Percentiles rank a stretch among this genome's conserved stretches.
These are phyloP conservation scores for Coelinius sp. DNA, from an alignment of 2,888 invertebrate genomes.

Conservation along the genomic window DNA sequence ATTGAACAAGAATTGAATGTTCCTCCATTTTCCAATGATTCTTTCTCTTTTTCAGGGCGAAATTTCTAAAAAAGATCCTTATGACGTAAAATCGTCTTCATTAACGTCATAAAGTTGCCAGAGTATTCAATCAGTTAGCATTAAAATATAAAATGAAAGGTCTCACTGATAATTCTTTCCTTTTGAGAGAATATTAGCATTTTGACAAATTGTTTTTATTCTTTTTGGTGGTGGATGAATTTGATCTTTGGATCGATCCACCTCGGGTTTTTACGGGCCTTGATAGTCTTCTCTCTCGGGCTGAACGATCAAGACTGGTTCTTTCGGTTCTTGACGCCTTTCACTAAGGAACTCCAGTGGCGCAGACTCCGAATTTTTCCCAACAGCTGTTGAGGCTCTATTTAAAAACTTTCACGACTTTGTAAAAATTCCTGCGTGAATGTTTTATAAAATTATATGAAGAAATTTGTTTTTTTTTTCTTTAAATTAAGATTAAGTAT, in stretches of 20 bases:
- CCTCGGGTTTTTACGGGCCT: background rate
- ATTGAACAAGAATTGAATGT: too few species aligned
- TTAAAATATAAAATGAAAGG: background rate
- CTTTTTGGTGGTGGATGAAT: background rate
- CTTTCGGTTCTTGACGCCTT: conserved; percentile 39
- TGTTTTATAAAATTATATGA: background rate
- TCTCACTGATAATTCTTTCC: background rate
- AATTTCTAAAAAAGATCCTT: too few species aligned
- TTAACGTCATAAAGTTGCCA: background rate
- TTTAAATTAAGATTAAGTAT: too few species aligned
- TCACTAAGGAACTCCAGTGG: conserved; percentile 42
- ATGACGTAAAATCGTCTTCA: background rate
- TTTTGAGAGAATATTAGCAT: background rate
- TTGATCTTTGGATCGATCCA: background rate
- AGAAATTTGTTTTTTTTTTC: background rate
- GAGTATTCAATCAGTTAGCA: background rate
- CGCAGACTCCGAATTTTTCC: conserved; percentile 27
- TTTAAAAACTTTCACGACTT: conserved; percentile 30
- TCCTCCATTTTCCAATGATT: too few species aligned
- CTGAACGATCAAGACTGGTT: conserved; percentile 35
- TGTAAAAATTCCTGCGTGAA: background rate
- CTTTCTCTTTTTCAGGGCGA: too few species aligned
- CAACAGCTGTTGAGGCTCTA: background rate
- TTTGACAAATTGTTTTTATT: background rate
- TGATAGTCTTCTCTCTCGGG: conserved; percentile 8